These are phyloP conservation scores for Andrena minutula DNA, from an alignment of 2,888 invertebrate species.

Conservation along the genomic window DNA sequence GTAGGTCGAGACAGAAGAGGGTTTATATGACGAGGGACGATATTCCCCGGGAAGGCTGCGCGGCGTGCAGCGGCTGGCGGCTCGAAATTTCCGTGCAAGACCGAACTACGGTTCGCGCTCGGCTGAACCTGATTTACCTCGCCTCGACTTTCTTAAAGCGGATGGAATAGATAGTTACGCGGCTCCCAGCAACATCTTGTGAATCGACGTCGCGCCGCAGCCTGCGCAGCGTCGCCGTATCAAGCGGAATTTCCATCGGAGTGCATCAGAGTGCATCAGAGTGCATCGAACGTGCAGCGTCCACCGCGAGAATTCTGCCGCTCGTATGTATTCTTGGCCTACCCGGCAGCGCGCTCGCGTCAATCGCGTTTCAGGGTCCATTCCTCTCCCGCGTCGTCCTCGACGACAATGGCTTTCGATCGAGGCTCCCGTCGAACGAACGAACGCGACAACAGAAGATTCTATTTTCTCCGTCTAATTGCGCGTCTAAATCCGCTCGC, in stretches of 20 bases:
- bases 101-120: constrained; percentile 51
- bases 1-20: constrained; percentile 12
- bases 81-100: constrained; percentile 54
- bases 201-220: neutral
- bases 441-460: neutral
- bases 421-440: neutral
- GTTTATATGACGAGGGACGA: constrained; percentile 43
- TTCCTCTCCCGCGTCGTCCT: neutral
- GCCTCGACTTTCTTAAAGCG: constrained; percentile 67
- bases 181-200: neutral
- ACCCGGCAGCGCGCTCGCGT: neutral
- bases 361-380: constrained; percentile 2
- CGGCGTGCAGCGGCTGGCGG: constrained; percentile 12
- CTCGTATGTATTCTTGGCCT: neutral
- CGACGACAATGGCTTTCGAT: neutral
- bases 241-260: no score
- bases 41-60: constrained; percentile 25
- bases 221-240: no score
- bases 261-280: constrained; percentile 38
- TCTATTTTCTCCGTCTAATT: neutral
- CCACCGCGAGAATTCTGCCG: neutral
- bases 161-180: constrained; percentile 56
- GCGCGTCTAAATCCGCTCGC: neutral
- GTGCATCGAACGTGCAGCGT: constrained; percentile 29
- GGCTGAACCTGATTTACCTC: constrained; percentile 66